Base-by-base conservation (phyloP, 2,888 invertebrate genomes). In the Hypena proboscidalis region DNA sequence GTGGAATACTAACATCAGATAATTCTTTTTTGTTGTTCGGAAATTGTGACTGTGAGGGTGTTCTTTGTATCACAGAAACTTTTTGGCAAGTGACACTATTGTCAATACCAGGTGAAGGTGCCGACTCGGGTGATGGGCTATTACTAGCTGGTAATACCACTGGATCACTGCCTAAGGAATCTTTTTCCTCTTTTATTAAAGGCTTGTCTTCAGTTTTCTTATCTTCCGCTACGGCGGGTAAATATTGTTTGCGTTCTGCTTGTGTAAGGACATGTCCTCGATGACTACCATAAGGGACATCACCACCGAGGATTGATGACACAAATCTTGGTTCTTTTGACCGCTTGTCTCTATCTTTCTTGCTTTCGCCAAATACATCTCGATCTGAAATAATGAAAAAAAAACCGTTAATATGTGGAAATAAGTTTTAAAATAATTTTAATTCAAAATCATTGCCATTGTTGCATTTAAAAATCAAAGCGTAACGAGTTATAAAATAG, bases 61-160 rank as follows among this genome's bases (percentile, higher is more conserved):
- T 95, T 80, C 96, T 93, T 72, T 96, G 96, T 69, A 97, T 97
- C 3, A 97, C 96, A 45, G 96, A 96, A 30, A 94, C 94, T 80
- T 92, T 90, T 78, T 92, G 92, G 78, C 94, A 94, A 62, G 94
- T 93, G 8, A 94, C 94, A 45, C 93, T 94, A 60, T 92, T 94
- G 65, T 94, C 93, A n/a, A 94, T 92, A 11, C 92, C 86, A 20
- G 94, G 93, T 49, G 92, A 94, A 44, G 94, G 94, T 15, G 83
- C 78, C 1, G 91, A 77, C 48, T 92, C 93, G 13, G 93, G 92
- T 45, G 89, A 81, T 35, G 90, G 90, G 42, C 92, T 88, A 60
- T 83, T 89, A 71, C 89, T 77, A 7, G 85, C 65, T 5, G 93
- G 93, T 19, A 92, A 83, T 43, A 93, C 93, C 13, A 94, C 81